Conservation (phyloP, 1,140 invertebrate species). For the Drosophila malerkotliana region DNA sequence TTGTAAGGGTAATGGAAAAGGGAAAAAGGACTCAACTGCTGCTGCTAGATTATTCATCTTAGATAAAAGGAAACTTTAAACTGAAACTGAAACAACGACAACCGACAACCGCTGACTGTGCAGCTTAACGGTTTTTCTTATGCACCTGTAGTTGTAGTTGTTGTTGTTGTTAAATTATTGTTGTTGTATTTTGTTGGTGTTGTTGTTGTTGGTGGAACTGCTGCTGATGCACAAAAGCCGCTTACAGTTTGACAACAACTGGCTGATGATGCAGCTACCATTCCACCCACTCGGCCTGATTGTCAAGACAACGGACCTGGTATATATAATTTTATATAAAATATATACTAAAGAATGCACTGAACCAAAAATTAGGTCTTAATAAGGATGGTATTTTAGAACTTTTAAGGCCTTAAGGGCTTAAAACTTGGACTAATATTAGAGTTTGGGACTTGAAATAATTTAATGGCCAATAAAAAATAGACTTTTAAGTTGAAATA, state of each 20-base stretch:
- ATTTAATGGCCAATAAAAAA: too few relatives aligned
- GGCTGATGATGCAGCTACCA: conserved; percentile 24
- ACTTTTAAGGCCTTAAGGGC: background rate
- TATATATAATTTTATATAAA: background rate
- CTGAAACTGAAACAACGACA: conserved; percentile 45
- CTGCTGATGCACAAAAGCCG: conserved; percentile 59
- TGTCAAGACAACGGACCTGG: conserved; percentile 54
- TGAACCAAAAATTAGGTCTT: background rate
- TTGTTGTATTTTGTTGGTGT: conserved; percentile 13
- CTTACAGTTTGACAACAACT: conserved; percentile 67
- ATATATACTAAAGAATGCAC: background rate
- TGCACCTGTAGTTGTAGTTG: conserved; percentile 29
- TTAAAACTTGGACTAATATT: too few relatives aligned
- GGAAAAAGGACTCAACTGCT: conserved; percentile 19
- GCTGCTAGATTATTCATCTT: conserved; percentile 70
- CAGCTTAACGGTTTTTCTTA: conserved; percentile 47
- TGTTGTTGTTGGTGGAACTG: conserved; percentile 17
- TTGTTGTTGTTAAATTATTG: conserved; percentile 7
- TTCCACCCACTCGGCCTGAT: conserved; percentile 32
- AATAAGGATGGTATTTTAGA: too few relatives aligned
- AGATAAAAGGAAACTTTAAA: conserved; percentile 65
- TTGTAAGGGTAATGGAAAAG: background rate
- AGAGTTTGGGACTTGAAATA: too few relatives aligned
- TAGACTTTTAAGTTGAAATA: too few relatives aligned
- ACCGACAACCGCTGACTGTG: conserved; percentile 60